These are phyloP conservation scores for Trichechus manatus DNA, from an alignment of 2,113 vertebrate species.

Conservation along the genomic window DNA sequence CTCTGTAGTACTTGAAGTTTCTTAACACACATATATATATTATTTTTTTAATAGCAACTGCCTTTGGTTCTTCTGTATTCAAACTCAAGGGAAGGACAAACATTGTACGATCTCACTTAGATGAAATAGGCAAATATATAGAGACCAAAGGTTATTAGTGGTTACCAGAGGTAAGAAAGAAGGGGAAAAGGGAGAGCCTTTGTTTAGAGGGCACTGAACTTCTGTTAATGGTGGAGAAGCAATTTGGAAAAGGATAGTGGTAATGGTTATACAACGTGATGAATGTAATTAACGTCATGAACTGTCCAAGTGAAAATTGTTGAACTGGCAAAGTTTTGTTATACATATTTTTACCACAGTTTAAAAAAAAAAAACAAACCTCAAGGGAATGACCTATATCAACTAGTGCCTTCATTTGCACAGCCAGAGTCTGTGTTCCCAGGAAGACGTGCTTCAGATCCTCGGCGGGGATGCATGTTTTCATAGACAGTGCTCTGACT, in stretches of 20 bases:
- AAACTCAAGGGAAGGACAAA: background rate
- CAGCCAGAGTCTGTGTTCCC: background rate
- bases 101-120: background rate
- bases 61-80: conserved; percentile 22
- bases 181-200: too few species aligned
- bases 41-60: conserved; percentile 5
- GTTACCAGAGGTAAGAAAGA: too few species aligned
- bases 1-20: background rate
- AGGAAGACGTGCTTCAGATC: background rate
- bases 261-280: background rate
- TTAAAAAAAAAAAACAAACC: background rate
- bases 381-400: background rate
- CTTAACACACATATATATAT: background rate
- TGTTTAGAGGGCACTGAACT: too few species aligned
- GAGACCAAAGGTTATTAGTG: too few species aligned
- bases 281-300: background rate
- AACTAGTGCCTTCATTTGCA: background rate
- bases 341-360: background rate
- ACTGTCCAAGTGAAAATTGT: background rate
- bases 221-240: too few species aligned
- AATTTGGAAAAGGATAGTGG: background rate
- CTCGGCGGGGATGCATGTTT: background rate
- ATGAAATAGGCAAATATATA: background rate
- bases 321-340: too few species aligned
- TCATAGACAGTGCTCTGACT: background rate